These are phyloP conservation scores for Tetramorium parvispinum DNA, from an alignment of 1,140 invertebrate genomes.

Conservation along the genomic window DNA sequence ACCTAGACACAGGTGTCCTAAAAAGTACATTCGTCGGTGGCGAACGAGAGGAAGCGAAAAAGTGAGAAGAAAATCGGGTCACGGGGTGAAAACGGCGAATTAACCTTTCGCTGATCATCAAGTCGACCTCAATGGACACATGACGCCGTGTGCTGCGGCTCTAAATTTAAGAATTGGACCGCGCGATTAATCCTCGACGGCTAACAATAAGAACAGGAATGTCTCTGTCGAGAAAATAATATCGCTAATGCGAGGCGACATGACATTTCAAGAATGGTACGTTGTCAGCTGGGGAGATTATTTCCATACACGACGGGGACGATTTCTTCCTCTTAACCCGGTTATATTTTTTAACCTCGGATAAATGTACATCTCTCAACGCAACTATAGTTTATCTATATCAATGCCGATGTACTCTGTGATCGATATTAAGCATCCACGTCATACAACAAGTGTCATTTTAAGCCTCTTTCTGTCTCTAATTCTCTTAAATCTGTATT, in stretches of 20 bases:
- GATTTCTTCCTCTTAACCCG: conserved; percentile 36
- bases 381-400: not conserved
- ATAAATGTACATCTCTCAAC: conserved; percentile 24
- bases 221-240: not conserved
- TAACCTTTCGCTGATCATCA: conserved; percentile 44
- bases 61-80: conserved; percentile 48
- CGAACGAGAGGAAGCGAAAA: not conserved
- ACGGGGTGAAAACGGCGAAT: conserved; percentile 44
- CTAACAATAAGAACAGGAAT: conserved; percentile 40
- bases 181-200: conserved; percentile 9
- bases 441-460: not conserved
- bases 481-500: not conserved
- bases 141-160: not conserved
- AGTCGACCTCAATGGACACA: not conserved
- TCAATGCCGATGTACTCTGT: not conserved
- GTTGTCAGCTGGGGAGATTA: conserved; percentile 32
- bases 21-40: conserved; percentile 38
- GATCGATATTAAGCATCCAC: conserved; percentile 7
- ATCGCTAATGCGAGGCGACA: conserved; percentile 1
- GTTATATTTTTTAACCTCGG: conserved; percentile 39
- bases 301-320: not conserved
- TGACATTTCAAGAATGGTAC: conserved; percentile 50
- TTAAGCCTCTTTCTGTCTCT: not conserved
- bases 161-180: conserved; percentile 61
- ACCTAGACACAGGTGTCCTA: conserved; percentile 42